A percentile compares a stretch with the other conserved stretches of the same genome.
Evolutionary conservation across 2,888 invertebrate genomes (phyloP).

Genomic region (Bombylius major): DNA sequence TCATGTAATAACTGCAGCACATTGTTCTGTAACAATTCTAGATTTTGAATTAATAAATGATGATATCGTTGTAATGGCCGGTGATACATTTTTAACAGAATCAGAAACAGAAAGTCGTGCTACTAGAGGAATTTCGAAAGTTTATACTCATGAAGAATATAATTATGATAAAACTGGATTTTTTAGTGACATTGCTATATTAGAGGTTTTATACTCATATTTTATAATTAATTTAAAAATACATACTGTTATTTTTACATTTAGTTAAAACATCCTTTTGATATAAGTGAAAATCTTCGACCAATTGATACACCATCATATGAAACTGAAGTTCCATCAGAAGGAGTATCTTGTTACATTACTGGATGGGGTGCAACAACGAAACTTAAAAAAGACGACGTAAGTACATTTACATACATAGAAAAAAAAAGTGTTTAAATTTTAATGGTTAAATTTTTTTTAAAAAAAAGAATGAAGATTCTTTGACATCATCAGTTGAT

Average conservation of each 20-base stretch:
- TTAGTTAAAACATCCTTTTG: not conserved
- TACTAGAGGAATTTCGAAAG: not conserved
- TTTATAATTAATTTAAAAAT: no score
- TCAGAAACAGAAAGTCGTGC: not conserved
- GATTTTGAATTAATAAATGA: not conserved
- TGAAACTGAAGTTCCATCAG: not conserved
- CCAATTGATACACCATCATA: not conserved
- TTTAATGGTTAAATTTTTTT: no score
- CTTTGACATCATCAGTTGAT: not conserved
- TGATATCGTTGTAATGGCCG: not conserved
- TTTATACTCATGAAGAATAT: not conserved
- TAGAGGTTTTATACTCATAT: not conserved
- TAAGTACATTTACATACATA: no score
- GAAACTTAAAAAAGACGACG: no score
- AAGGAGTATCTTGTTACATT: not conserved
- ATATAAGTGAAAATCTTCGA: not conserved
- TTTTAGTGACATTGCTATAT: not conserved
- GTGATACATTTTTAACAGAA: not conserved
- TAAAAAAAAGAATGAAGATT: no score
- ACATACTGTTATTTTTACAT: no score
- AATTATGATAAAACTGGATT: not conserved
- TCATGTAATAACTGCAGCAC: not conserved
- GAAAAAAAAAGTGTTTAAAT: no score
- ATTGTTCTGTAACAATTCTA: not conserved
- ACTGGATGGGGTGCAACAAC: not conserved